Percentiles rank a stretch among this genome's conserved stretches.
Evolutionary conservation across 2,797 vertebrate genomes (phyloP).

Genomic region (Lutjanus campechanus): DNA sequence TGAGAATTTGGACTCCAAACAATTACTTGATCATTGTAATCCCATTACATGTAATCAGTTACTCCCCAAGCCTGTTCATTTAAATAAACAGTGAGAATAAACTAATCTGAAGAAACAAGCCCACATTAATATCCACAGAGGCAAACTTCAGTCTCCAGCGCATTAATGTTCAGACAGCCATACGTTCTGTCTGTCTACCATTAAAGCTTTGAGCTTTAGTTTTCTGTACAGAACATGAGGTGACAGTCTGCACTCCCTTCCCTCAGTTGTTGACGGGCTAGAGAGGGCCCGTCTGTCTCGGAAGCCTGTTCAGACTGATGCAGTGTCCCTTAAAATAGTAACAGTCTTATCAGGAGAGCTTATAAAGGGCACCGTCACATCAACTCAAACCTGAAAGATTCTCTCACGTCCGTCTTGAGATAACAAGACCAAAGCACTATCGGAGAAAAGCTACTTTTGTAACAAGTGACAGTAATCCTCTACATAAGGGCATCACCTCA

Average conservation of each 20-base stretch:
- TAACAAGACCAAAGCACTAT: slow-evolving; percentile 32
- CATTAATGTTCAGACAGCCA: background rate
- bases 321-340: slow-evolving; percentile 59
- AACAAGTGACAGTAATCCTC: slow-evolving; percentile 19
- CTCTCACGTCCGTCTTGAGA: slow-evolving; percentile 28
- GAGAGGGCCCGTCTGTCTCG: slow-evolving; percentile 18
- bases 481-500: background rate
- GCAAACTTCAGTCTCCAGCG: background rate
- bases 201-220: background rate
- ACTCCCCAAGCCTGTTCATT: background rate
- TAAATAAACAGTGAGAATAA: background rate
- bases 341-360: slow-evolving; percentile 45
- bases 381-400: slow-evolving; percentile 34
- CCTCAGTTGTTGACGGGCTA: slow-evolving; percentile 9
- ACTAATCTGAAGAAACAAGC: background rate
- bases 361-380: slow-evolving; percentile 46
- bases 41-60: too few relatives aligned
- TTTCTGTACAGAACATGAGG: slow-evolving; percentile 3
- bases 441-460: slow-evolving; percentile 32
- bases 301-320: slow-evolving; percentile 28
- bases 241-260: slow-evolving; percentile 15
- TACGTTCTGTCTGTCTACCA: background rate
- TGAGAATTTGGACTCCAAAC: too few relatives aligned
- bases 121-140: background rate
- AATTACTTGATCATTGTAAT: too few relatives aligned